Evolutionary conservation across 2,113 vertebrate genomes (phyloP).

Genomic region (Ahaetulla prasina): DNA sequence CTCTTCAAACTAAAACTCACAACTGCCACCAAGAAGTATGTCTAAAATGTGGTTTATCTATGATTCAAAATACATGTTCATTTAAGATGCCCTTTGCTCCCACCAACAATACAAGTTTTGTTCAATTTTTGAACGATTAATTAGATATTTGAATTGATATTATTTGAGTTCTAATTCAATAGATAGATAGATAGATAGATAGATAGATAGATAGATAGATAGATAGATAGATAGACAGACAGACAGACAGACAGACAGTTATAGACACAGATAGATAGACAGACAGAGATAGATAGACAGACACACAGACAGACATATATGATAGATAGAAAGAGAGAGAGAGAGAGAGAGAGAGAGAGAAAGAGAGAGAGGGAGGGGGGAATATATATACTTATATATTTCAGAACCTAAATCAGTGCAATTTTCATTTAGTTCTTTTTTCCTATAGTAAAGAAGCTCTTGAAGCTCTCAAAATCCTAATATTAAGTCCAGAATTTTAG

Average conservation of each 20-base stretch:
- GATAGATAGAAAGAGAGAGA: no score
- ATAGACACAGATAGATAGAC: no score
- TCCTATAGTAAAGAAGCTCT: neutral
- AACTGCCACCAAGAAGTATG: neutral
- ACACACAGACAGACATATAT: no score
- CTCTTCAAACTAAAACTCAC: neutral
- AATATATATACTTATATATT: neutral
- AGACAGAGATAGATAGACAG: no score
- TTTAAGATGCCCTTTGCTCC: neutral
- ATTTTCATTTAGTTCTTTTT: neutral
- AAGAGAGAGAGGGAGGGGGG: no score
- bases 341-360: no score
- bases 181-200: no score
- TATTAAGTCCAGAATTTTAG: neutral
- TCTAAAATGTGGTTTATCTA: neutral
- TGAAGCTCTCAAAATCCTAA: neutral
- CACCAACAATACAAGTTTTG: neutral
- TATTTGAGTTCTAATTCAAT: no score
- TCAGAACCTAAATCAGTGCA: neutral
- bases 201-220: no score
- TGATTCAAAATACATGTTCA: neutral
- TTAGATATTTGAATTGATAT: no score
- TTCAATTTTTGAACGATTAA: neutral
- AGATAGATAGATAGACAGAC: no score
- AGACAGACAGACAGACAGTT: no score